These are phyloP conservation scores for Alauda arvensis DNA, from an alignment of 2,797 vertebrate genomes.

Conservation along the genomic window DNA sequence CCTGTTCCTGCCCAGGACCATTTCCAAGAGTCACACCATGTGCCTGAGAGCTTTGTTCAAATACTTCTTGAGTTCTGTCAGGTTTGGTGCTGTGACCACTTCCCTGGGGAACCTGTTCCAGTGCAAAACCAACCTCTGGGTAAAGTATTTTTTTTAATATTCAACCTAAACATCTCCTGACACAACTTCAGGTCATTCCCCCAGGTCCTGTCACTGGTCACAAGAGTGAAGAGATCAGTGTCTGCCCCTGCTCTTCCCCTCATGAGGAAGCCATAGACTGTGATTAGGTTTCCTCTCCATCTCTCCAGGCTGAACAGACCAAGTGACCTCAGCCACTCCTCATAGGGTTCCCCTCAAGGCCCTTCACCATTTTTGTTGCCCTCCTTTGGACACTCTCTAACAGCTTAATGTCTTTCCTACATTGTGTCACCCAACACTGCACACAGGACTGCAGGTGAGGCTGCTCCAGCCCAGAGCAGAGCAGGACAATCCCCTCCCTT, in stretches of 20 bases:
- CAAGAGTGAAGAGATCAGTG: not conserved
- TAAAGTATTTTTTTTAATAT: too few species aligned
- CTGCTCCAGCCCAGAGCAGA: accelerated
- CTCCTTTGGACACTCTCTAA: not conserved
- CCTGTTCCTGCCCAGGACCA: not conserved
- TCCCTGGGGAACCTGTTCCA: not conserved
- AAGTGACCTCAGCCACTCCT: not conserved
- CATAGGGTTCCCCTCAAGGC: accelerated
- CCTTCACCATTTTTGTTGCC: not conserved
- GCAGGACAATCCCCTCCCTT: not conserved
- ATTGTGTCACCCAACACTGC: too few species aligned
- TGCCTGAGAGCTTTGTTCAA: not conserved
- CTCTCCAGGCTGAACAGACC: not conserved
- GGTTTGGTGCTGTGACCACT: not conserved
- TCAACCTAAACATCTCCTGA: not conserved
- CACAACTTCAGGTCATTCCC: not conserved
- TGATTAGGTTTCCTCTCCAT: not conserved
- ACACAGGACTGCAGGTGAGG: accelerated
- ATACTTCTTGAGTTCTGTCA: not conserved
- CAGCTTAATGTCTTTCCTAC: not conserved
- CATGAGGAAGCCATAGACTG: not conserved
- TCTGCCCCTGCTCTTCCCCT: not conserved
- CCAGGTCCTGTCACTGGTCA: not conserved
- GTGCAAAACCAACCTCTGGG: not conserved
- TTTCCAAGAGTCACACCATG: not conserved